Conservation (phyloP, 2,888 invertebrate genomes). For the Pasiphila rectangulata region DNA sequence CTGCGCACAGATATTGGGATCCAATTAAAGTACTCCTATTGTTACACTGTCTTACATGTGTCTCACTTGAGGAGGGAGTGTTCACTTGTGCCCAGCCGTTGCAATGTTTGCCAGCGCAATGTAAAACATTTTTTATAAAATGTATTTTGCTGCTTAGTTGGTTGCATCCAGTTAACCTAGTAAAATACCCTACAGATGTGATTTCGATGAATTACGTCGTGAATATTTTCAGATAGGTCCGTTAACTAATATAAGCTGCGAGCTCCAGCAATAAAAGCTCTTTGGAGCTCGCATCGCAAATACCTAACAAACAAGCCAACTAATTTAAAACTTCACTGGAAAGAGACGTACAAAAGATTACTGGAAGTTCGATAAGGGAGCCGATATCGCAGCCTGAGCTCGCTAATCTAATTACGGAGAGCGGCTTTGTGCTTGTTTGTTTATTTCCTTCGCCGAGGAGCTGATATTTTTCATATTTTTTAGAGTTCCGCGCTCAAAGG, state of each 20-base stretch:
- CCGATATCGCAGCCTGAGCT: conserved; percentile 37
- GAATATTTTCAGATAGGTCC: too few relatives aligned
- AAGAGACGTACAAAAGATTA: conserved; percentile 45
- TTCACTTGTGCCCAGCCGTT: too few relatives aligned
- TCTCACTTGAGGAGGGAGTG: conserved; percentile 1
- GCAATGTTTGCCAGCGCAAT: too few relatives aligned
- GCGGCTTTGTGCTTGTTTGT: conserved; percentile 49
- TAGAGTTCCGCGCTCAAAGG: conserved; percentile 69
- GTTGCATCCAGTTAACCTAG: too few relatives aligned
- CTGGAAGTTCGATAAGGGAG: conserved; percentile 48
- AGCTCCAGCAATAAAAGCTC: conserved; percentile 4
- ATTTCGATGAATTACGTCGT: too few relatives aligned
- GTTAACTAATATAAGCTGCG: too few relatives aligned
- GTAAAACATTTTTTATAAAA: too few relatives aligned
- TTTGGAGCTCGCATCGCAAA: conserved; percentile 5
- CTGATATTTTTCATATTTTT: conserved; percentile 63
- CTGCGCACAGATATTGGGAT: conserved; percentile 31
- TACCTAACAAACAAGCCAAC: conserved; percentile 22
- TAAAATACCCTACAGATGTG: too few relatives aligned
- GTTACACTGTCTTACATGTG: conserved; percentile 16
- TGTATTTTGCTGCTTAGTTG: too few relatives aligned
- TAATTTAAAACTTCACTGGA: conserved; percentile 30
- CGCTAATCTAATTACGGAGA: conserved; percentile 70
- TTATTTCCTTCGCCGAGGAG: conserved; percentile 56
- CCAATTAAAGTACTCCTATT: conserved; percentile 30